These are phyloP conservation scores for Cairina moschata DNA, from an alignment of 2,113 vertebrate species.

Conservation along the genomic window DNA sequence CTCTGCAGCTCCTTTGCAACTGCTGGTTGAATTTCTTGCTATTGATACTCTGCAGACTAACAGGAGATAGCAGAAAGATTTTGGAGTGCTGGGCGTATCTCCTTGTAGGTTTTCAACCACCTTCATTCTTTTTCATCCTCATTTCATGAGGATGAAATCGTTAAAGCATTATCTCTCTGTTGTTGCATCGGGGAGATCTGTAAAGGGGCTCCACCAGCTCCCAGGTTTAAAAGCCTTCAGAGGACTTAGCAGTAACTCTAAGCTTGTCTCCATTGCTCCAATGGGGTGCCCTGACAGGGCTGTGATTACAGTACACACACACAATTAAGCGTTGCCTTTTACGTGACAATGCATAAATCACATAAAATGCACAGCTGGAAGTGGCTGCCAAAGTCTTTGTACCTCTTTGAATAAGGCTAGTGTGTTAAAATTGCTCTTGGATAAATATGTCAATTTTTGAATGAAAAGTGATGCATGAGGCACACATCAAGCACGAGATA, in stretches of 20 bases:
- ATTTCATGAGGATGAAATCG: background rate
- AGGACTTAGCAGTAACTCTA: background rate
- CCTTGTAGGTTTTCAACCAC: background rate
- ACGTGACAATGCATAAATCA: background rate
- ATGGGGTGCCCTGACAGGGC: background rate
- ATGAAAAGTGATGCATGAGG: background rate
- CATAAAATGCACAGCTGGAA: background rate
- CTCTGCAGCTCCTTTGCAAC: background rate
- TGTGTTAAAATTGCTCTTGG: background rate
- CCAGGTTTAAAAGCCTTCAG: background rate
- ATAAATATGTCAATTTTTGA: conserved; percentile 30
- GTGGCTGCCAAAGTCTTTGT: background rate
- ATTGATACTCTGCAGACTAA: background rate
- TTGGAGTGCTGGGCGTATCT: background rate
- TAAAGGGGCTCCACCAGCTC: background rate
- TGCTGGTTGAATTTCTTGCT: background rate
- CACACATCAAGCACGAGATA: background rate
- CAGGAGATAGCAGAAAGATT: background rate
- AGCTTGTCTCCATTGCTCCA: background rate
- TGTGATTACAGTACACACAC: fast-evolving
- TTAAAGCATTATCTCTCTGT: background rate
- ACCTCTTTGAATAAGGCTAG: background rate
- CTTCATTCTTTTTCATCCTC: background rate
- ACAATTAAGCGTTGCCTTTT: conserved; percentile 12
- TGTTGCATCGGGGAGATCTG: background rate